Evolutionary conservation across 2,888 invertebrate species (phyloP).

Genomic region (Sinodicranocentrus sp.): DNA sequence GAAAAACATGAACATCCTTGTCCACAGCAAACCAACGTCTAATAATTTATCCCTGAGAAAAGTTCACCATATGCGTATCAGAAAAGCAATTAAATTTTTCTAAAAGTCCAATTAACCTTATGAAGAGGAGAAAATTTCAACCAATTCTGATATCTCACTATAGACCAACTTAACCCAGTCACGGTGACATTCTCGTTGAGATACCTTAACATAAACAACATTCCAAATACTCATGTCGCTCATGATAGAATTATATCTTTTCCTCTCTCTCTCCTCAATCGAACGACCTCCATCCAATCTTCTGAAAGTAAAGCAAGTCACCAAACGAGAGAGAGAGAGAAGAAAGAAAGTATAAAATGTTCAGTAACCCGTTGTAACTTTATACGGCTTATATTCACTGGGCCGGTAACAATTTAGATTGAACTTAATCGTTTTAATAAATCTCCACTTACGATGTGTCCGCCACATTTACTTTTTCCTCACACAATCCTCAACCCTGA

Average conservation of each 20-base stretch:
- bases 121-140: constrained; percentile 22
- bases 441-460: constrained; percentile 63
- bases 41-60: no score
- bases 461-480: constrained; percentile 62
- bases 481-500: constrained; percentile 50
- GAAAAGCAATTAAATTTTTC: constrained; percentile 38
- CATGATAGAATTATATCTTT: constrained; percentile 39
- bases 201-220: constrained; percentile 22
- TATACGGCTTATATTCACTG: constrained; percentile 29
- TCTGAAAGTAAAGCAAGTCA: not conserved
- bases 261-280: not conserved
- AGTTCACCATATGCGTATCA: no score
- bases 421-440: constrained; percentile 70
- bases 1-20: no score
- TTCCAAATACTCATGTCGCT: constrained; percentile 52
- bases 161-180: constrained; percentile 58
- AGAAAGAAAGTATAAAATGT: not conserved
- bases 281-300: not conserved
- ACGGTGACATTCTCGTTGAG: constrained; percentile 6
- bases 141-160: constrained; percentile 63
- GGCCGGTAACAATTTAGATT: constrained; percentile 59
- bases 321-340: not conserved
- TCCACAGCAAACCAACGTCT: no score
- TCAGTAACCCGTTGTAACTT: constrained; percentile 55
- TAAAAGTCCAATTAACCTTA: constrained; percentile 25